Conservation (phyloP, 2,113 vertebrate species). For the Lucifuga dentata region DNA sequence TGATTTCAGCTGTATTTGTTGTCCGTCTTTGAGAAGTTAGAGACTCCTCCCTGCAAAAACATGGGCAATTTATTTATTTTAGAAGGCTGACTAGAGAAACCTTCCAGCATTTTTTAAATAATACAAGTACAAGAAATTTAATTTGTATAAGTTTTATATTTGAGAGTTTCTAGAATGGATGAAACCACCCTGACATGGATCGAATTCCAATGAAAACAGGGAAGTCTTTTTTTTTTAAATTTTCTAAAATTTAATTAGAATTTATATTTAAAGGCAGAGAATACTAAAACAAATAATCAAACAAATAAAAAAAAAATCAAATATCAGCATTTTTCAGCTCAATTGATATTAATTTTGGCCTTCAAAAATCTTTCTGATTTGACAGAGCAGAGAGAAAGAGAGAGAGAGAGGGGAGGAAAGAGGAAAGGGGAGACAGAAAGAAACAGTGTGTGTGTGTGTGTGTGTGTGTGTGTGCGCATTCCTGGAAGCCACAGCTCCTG, state of each 20-base stretch:
- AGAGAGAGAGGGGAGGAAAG: constrained; percentile 11
- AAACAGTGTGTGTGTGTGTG: constrained; percentile 38
- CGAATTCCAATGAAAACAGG: too few species aligned
- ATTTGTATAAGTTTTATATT: too few species aligned
- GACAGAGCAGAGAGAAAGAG: constrained; percentile 10
- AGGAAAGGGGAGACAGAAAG: constrained; percentile 41
- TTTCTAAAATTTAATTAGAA: too few species aligned
- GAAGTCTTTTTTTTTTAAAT: too few species aligned
- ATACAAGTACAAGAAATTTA: too few species aligned
- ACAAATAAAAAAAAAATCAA: neutral
- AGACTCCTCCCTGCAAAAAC: too few species aligned
- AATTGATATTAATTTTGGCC: constrained; percentile 11
- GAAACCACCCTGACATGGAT: too few species aligned
- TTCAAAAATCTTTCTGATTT: constrained; percentile 9
- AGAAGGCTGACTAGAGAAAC: neutral
- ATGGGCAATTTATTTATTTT: constrained; percentile 16
- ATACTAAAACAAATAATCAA: neutral
- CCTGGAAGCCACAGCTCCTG: constrained; percentile 73
- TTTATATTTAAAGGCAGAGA: too few species aligned
- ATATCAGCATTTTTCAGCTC: constrained; percentile 4
- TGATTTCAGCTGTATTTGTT: neutral
- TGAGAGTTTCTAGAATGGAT: too few species aligned
- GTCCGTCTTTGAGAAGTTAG: neutral
- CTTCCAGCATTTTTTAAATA: too few species aligned
- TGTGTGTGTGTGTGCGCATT: constrained; percentile 62